A percentile compares a stretch with the other conserved stretches of the same genome.
These are phyloP conservation scores for Drosophila ironensis DNA, from an alignment of 1,140 invertebrate species.

Conservation along the genomic window DNA sequence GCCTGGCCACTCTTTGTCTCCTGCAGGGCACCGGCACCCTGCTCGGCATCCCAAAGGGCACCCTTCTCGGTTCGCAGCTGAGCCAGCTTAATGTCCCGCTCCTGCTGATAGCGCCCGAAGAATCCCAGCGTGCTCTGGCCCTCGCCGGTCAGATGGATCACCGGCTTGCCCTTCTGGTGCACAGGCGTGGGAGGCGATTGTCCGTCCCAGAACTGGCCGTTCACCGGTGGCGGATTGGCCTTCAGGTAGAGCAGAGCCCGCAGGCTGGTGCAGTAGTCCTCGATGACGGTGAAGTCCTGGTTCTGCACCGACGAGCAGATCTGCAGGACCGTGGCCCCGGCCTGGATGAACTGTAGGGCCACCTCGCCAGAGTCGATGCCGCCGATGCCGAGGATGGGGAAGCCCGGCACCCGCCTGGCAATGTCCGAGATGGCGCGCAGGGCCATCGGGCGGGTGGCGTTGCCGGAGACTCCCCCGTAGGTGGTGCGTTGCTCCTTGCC, in stretches of 20 bases:
- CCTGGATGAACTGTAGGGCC: slow-evolving; percentile 95
- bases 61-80: slow-evolving; percentile 84
- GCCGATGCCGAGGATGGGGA: slow-evolving; percentile 96
- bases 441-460: slow-evolving; percentile 96
- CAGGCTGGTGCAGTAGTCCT: slow-evolving; percentile 96
- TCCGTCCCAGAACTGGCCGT: slow-evolving; percentile 91
- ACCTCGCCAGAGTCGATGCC: slow-evolving; percentile 98
- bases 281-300: slow-evolving; percentile 97
- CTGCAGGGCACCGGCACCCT: slow-evolving; percentile 7
- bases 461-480: slow-evolving; percentile 98
- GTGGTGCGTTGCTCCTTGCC: slow-evolving; percentile 92
- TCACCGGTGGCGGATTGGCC: slow-evolving; percentile 84
- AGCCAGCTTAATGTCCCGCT: slow-evolving; percentile 87
- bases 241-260: slow-evolving; percentile 94
- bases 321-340: slow-evolving; percentile 95
- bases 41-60: slow-evolving; percentile 81
- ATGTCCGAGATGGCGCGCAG: slow-evolving; percentile 94
- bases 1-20: slow-evolving; percentile 25
- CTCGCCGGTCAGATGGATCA: slow-evolving; percentile 85
- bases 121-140: slow-evolving; percentile 91
- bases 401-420: slow-evolving; percentile 90
- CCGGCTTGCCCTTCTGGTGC: slow-evolving; percentile 96
- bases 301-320: slow-evolving; percentile 98
- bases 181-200: slow-evolving; percentile 94
- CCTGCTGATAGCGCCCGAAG: slow-evolving; percentile 93